A percentile compares a stretch with the other conserved stretches of the same genome.
Conservation (phyloP, 2,113 vertebrate genomes). For the Pedionomus torquatus region DNA sequence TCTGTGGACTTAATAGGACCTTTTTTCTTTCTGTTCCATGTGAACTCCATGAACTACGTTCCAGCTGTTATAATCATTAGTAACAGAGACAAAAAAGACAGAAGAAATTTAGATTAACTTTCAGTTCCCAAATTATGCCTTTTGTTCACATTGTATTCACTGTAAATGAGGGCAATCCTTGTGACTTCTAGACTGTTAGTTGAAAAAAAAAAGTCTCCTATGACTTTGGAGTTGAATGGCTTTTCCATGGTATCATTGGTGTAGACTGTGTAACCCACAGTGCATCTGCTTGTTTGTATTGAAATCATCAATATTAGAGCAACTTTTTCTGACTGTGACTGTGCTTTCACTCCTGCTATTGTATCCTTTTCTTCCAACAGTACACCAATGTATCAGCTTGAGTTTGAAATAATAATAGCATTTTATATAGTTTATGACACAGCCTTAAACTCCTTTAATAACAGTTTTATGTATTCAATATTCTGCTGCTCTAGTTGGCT, state of each 20-base stretch:
- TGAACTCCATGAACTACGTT: neutral
- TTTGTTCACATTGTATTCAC: neutral
- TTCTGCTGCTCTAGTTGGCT: neutral
- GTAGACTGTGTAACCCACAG: neutral
- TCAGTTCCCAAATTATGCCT: neutral
- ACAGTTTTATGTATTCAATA: slow-evolving; percentile 29
- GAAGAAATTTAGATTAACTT: neutral
- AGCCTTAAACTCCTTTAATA: slow-evolving; percentile 63
- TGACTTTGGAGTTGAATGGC: neutral
- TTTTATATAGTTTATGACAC: slow-evolving; percentile 61
- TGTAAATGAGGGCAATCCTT: neutral
- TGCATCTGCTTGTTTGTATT: neutral
- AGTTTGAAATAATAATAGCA: slow-evolving; percentile 49
- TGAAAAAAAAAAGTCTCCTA: neutral
- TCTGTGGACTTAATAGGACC: neutral
- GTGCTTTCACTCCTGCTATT: slow-evolving; percentile 7
- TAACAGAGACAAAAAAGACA: neutral
- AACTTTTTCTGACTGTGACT: neutral
- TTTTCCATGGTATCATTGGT: neutral
- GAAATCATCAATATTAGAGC: neutral
- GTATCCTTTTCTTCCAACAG: neutral
- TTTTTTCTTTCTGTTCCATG: neutral
- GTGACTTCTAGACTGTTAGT: neutral
- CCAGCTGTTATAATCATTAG: neutral
- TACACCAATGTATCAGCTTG: neutral